Evolutionary conservation across 2,797 vertebrate species (phyloP).

Genomic region (Pseudopleuronectes americanus): DNA sequence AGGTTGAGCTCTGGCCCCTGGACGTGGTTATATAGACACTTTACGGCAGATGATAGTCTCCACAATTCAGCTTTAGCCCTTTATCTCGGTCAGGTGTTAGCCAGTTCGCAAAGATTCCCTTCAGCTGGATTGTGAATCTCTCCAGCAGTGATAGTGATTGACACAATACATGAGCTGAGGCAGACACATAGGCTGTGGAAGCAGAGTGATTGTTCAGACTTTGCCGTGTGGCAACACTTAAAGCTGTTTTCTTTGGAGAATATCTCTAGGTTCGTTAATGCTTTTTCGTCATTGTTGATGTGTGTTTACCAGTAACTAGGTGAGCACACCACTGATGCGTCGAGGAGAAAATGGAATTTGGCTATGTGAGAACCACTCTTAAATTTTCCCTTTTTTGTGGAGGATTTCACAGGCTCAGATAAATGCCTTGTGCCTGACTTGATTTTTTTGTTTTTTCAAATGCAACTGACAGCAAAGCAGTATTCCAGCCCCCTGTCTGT

Average conservation of each 20-base stretch:
- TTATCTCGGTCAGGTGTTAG: slow-evolving; percentile 54
- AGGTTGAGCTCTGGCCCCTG: slow-evolving; percentile 46
- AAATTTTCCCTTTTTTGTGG: slow-evolving; percentile 62
- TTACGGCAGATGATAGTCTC: slow-evolving; percentile 58
- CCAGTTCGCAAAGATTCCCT: slow-evolving; percentile 9
- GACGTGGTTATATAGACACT: slow-evolving; percentile 39
- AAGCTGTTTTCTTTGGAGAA: slow-evolving; percentile 63
- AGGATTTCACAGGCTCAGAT: slow-evolving; percentile 66
- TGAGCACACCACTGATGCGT: slow-evolving; percentile 69
- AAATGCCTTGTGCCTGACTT: slow-evolving; percentile 30
- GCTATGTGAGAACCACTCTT: slow-evolving; percentile 69
- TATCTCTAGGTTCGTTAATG: slow-evolving; percentile 53
- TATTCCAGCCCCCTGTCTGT: slow-evolving; percentile 38
- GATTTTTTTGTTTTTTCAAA: slow-evolving; percentile 4
- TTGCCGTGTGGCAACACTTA: slow-evolving; percentile 48
- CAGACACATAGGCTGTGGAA: slow-evolving; percentile 14
- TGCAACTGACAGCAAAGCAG: slow-evolving; percentile 22
- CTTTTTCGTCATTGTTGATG: slow-evolving; percentile 72
- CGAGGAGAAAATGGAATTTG: slow-evolving; percentile 74
- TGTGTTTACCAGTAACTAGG: slow-evolving; percentile 83
- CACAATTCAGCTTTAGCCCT: slow-evolving; percentile 26
- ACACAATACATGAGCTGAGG: slow-evolving; percentile 35
- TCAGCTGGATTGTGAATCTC: slow-evolving; percentile 20
- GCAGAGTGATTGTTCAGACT: slow-evolving; percentile 30
- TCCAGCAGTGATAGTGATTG: slow-evolving; percentile 27